phyloP scores from a whole-genome alignment of 2,888 invertebrate species.

The Luperina nickerlii region DNA sequence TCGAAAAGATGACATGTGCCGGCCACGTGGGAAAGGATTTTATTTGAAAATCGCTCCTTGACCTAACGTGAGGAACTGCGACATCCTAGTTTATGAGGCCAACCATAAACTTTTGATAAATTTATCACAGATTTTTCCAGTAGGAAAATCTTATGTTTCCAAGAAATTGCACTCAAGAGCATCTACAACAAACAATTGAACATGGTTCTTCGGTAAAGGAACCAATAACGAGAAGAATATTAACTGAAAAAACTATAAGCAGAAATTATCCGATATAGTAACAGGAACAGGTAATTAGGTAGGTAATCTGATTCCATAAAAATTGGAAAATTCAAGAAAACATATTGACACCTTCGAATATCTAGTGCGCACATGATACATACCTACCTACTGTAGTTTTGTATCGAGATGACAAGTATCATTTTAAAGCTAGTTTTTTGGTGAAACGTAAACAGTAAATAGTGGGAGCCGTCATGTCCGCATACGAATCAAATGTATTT shows the following conservation, averaged over 20 bases:
- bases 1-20: neutral
- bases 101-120: neutral
- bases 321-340: constrained; percentile 12
- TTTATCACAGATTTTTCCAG: neutral
- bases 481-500: constrained; percentile 54
- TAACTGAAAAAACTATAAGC: neutral
- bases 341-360: neutral
- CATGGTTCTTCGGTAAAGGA: neutral
- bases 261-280: neutral
- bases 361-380: neutral
- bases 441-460: constrained; percentile 33
- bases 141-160: neutral
- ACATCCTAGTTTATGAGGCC: constrained; percentile 18
- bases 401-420: neutral
- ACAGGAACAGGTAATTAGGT: neutral
- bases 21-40: neutral
- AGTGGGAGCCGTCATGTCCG: constrained; percentile 37
- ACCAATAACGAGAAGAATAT: neutral
- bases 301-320: neutral
- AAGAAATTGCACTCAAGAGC: constrained; percentile 2
- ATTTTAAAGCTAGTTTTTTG: constrained; percentile 13
- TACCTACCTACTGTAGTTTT: neutral
- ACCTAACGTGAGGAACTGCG: neutral
- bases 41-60: neutral
- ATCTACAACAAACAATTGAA: constrained; percentile 7